A percentile compares a stretch with the other conserved stretches of the same genome.
These are phyloP conservation scores for Drosophila insularis DNA, from an alignment of 1,140 invertebrate genomes.

Conservation along the genomic window DNA sequence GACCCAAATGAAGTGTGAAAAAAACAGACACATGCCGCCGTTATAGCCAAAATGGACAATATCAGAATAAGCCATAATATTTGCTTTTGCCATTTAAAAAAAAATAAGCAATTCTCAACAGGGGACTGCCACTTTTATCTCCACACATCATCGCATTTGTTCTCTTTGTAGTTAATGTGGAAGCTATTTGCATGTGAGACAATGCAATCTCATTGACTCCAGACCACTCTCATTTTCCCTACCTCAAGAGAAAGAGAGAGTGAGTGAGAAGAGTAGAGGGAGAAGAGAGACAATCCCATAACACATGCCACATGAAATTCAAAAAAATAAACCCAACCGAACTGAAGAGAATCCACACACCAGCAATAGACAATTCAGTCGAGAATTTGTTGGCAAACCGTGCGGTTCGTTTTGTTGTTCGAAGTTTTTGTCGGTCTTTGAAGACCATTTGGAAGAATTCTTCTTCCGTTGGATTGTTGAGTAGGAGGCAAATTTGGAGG, in stretches of 20 bases:
- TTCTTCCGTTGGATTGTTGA: background rate
- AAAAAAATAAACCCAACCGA: conserved; percentile 39
- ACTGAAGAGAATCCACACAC: conserved; percentile 51
- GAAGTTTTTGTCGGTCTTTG: conserved; percentile 21
- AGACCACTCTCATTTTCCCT: conserved; percentile 42
- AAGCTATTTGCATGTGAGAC: background rate
- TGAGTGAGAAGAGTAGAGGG: no score
- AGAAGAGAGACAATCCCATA: conserved; percentile 14
- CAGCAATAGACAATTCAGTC: conserved; percentile 53
- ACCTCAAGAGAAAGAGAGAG: conserved; percentile 11
- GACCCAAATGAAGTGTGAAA: no score
- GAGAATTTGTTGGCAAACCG: conserved; percentile 63
- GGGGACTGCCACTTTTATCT: no score
- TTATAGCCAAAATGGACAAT: no score
- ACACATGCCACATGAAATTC: background rate
- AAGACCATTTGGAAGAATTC: background rate
- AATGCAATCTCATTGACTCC: conserved; percentile 11
- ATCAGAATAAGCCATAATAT: no score
- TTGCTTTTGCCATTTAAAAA: no score
- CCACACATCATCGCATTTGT: no score
- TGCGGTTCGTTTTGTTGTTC: conserved; percentile 56
- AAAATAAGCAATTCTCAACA: no score
- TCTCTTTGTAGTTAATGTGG: no score
- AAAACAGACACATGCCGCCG: no score
- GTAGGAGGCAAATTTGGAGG: conserved; percentile 56